phyloP scores from a whole-genome alignment of 1,140 invertebrate species.

The Dinothrombium tinctorium region DNA sequence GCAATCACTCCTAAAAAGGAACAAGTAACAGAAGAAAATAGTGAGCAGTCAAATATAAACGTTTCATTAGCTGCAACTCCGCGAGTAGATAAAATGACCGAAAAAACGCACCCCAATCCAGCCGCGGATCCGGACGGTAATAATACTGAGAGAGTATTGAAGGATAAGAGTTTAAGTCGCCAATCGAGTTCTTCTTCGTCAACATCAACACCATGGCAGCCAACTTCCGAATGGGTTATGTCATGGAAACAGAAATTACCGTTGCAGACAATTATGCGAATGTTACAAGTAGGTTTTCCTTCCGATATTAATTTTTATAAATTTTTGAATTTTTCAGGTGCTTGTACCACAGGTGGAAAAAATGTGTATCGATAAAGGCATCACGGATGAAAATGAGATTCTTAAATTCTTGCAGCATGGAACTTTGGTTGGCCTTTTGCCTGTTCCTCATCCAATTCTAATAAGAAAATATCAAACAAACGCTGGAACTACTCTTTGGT shows the following conservation, averaged over 20 bases:
- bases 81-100: constrained; percentile 79
- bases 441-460: constrained; percentile 95
- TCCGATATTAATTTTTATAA: constrained; percentile 26
- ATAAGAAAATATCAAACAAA: constrained; percentile 92
- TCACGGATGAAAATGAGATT: constrained; percentile 98
- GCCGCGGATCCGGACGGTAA: background rate
- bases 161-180: constrained; percentile 2
- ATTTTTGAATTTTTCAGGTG: constrained; percentile 92
- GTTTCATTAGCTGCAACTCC: constrained; percentile 63
- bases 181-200: constrained; percentile 8
- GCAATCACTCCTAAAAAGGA: background rate
- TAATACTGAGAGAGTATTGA: background rate
- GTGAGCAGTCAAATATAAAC: constrained; percentile 7
- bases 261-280: constrained; percentile 91
- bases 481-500: constrained; percentile 92
- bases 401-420: constrained; percentile 96
- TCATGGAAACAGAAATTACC: constrained; percentile 93
- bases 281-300: constrained; percentile 39
- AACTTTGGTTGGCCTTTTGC: constrained; percentile 84
- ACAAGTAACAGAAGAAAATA: background rate
- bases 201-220: constrained; percentile 34
- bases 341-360: constrained; percentile 98
- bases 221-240: constrained; percentile 76
- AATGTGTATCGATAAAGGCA: constrained; percentile 92
- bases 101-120: constrained; percentile 41